Conservation (phyloP, 1,140 invertebrate genomes). For the Drosophila fuyamai region DNA sequence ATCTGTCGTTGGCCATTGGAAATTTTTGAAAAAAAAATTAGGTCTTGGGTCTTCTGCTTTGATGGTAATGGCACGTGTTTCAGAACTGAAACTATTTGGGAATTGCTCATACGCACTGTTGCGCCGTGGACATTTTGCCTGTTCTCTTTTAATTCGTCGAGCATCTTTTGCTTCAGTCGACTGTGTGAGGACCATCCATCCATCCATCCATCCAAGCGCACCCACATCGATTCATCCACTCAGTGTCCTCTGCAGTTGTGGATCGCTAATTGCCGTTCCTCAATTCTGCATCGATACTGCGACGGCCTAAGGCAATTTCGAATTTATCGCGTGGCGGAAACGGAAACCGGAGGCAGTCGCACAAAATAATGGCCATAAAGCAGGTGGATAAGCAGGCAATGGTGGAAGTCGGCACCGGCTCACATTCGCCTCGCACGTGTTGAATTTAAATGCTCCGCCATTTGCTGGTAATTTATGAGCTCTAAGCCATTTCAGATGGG, state of each 20-base stretch:
- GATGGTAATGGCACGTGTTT: constrained; percentile 6
- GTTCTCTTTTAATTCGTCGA: neutral
- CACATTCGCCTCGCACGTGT: too few species aligned
- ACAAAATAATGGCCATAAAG: constrained; percentile 5
- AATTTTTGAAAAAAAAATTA: constrained; percentile 14
- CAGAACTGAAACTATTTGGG: constrained; percentile 19
- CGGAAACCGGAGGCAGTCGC: constrained; percentile 5
- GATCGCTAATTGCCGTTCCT: constrained; percentile 24
- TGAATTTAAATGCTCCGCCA: constrained; percentile 22
- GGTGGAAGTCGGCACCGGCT: neutral
- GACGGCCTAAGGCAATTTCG: constrained; percentile 13
- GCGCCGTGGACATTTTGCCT: neutral
- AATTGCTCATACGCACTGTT: constrained; percentile 51
- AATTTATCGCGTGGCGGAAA: constrained; percentile 5
- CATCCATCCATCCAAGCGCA: neutral
- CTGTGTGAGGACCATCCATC: neutral
- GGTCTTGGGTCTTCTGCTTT: neutral
- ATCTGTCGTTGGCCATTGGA: neutral
- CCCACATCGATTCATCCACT: constrained; percentile 1
- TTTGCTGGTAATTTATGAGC: constrained; percentile 36
- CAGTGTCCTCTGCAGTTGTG: neutral
- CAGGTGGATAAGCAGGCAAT: too few species aligned
- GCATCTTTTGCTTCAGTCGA: constrained; percentile 2
- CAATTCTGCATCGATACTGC: constrained; percentile 5
- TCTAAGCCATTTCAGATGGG: constrained; percentile 12